These are phyloP conservation scores for Hycleus cichorii DNA, from an alignment of 1,140 invertebrate genomes.

Conservation along the genomic window DNA sequence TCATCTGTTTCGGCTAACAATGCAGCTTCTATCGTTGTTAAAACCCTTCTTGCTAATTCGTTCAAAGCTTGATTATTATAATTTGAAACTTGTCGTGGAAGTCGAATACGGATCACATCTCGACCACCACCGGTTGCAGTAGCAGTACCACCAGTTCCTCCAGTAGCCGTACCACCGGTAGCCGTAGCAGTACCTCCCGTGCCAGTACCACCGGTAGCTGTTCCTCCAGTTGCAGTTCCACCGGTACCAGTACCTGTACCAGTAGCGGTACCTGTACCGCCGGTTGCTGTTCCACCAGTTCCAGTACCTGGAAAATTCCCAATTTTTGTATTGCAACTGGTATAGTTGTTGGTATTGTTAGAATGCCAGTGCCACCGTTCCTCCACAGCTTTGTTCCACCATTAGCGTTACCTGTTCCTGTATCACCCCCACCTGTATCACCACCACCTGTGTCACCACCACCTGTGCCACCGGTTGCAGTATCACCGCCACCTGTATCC, in stretches of 20 bases:
- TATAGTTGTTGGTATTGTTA: too few species aligned
- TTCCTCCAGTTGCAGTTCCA: constrained; percentile 3
- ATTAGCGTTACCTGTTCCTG: not conserved
- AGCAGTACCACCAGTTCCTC: constrained; percentile 5
- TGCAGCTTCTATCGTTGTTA: constrained; percentile 48
- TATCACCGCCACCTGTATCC: not conserved
- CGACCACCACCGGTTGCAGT: not conserved
- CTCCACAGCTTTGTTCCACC: not conserved
- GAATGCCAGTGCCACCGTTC: not conserved
- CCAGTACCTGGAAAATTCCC: not conserved
- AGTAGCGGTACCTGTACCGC: not conserved
- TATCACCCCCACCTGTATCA: constrained; percentile 9
- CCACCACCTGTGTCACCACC: constrained; percentile 10
- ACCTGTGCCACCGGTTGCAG: not conserved
- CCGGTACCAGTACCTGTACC: constrained; percentile 9
- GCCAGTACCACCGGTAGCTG: constrained; percentile 2
- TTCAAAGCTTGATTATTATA: constrained; percentile 39
- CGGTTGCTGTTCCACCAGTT: not conserved
- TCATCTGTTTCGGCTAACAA: constrained; percentile 42
- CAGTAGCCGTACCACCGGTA: constrained; percentile 7
- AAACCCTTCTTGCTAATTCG: constrained; percentile 47
- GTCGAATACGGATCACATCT: constrained; percentile 3
- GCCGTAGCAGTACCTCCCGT: constrained; percentile 10
- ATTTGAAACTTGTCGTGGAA: constrained; percentile 24
- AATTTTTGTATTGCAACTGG: too few species aligned